These are phyloP conservation scores for Cebus imitator DNA, from an alignment of 2,113 vertebrate species.

Conservation along the genomic window DNA sequence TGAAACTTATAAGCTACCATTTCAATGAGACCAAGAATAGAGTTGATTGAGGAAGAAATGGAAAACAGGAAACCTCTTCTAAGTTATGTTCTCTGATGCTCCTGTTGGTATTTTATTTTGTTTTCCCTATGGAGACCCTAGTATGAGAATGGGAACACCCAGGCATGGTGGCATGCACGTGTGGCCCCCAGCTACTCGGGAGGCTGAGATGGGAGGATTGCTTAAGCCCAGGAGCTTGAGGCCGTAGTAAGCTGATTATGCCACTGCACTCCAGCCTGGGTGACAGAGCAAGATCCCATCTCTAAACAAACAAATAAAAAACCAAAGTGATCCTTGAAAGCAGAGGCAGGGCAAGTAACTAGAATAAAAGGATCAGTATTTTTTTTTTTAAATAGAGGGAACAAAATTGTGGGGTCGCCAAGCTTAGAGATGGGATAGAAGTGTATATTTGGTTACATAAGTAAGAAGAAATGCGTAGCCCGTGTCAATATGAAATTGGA, in stretches of 20 bases:
- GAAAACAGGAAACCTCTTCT: background rate
- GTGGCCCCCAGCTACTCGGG: background rate
- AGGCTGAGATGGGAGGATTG: background rate
- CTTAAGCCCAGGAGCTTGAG: background rate
- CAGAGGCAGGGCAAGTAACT: accelerated
- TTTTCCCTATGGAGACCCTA: background rate
- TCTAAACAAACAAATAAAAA: background rate
- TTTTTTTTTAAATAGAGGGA: background rate
- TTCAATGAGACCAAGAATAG: background rate
- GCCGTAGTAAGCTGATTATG: no score
- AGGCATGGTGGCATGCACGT: background rate
- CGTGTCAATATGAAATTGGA: background rate
- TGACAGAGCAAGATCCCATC: background rate
- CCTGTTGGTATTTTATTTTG: background rate
- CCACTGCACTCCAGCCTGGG: background rate
- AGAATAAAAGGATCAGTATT: background rate
- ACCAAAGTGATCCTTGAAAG: background rate
- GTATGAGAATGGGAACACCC: background rate
- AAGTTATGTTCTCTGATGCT: background rate
- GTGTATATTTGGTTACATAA: background rate
- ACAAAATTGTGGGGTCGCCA: background rate
- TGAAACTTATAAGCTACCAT: background rate
- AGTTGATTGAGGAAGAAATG: background rate
- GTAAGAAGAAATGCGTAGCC: background rate
- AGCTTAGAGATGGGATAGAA: background rate